These are phyloP conservation scores for Thysanoteuthis rhombus DNA, from an alignment of 2,888 invertebrate genomes.

Conservation along the genomic window DNA sequence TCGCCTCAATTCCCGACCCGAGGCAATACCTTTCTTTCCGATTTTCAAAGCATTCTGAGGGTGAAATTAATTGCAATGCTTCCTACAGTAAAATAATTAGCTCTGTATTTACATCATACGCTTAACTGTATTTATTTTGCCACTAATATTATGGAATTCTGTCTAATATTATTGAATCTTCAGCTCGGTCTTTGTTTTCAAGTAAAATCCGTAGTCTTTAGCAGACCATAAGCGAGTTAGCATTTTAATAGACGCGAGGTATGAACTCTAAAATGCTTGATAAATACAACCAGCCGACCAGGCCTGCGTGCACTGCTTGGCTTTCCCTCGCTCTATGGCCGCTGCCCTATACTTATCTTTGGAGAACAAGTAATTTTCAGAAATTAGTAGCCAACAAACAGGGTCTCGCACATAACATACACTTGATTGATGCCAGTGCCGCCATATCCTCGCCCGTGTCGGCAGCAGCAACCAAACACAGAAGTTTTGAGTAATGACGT, in stretches of 20 bases:
- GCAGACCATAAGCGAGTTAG: background rate
- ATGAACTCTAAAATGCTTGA: background rate
- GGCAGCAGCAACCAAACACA: background rate
- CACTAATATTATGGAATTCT: too few species aligned
- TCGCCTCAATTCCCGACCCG: too few species aligned
- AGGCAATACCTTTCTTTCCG: too few species aligned
- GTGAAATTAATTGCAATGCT: too few species aligned
- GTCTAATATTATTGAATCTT: background rate
- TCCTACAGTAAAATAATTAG: too few species aligned
- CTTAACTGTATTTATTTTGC: too few species aligned
- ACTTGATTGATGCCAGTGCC: background rate
- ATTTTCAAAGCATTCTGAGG: too few species aligned
- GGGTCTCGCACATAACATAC: background rate
- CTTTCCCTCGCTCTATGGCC: background rate
- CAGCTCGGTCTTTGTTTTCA: background rate
- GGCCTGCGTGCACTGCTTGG: background rate
- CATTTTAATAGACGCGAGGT: background rate
- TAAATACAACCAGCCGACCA: background rate
- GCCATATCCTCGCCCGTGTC: background rate
- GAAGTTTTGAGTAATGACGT: background rate
- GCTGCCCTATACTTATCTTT: background rate
- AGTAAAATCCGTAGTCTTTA: background rate
- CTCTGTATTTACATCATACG: too few species aligned
- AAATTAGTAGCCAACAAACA: slow-evolving; percentile 12
- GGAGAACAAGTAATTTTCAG: slow-evolving; percentile 12